Percentiles rank a stretch among this genome's conserved stretches.
phyloP scores from a whole-genome alignment of 30 jellyfish, hydroid and myxozoan genomes.

The Turritopsis dohrnii region DNA sequence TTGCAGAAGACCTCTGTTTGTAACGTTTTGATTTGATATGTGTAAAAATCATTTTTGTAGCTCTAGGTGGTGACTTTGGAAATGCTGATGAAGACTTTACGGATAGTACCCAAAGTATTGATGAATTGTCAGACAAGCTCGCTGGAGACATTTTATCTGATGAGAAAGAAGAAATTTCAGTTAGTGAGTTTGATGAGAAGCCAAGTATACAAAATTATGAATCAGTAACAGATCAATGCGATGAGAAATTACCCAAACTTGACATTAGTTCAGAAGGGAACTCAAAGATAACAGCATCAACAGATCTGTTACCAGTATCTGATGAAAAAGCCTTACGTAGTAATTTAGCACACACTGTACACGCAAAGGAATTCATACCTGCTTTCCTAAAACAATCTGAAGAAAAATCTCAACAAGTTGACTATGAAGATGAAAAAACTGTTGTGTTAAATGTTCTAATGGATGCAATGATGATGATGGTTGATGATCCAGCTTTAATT shows the following conservation, averaged over 20 bases:
- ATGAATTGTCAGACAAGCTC: neutral
- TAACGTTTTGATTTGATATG: neutral
- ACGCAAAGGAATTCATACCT: constrained; percentile 2
- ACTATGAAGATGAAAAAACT: neutral
- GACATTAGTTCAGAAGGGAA: neutral
- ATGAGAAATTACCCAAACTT: neutral
- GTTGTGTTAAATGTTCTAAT: neutral
- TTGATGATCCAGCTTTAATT: constrained; percentile 1
- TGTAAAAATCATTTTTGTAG: neutral
- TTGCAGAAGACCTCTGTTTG: too few species aligned
- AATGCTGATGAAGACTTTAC: neutral
- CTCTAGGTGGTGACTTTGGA: neutral
- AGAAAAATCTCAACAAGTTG: neutral
- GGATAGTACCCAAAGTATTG: neutral
- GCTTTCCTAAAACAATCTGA: neutral
- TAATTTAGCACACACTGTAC: neutral
- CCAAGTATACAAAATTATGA: neutral
- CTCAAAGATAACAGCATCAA: neutral
- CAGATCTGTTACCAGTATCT: neutral
- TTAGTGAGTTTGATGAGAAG: neutral
- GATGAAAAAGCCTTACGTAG: neutral
- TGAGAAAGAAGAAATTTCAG: neutral
- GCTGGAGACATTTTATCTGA: neutral
- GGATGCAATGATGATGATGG: neutral
- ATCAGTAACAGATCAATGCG: neutral